These are phyloP conservation scores for Sebastes melanostomus DNA, from an alignment of 2,797 vertebrate species.

Conservation along the genomic window DNA sequence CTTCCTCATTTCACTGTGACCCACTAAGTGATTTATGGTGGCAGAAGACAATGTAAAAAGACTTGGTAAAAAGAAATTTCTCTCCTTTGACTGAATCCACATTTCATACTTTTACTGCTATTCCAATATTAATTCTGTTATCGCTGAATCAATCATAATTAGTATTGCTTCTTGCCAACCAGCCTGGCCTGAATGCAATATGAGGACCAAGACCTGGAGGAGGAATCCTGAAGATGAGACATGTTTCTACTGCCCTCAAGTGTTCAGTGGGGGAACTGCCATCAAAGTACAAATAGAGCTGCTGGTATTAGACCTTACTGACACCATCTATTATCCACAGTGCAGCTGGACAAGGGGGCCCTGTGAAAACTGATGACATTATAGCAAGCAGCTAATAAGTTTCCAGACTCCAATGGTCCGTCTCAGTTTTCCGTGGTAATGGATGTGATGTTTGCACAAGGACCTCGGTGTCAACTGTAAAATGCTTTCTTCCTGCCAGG, in stretches of 20 bases:
- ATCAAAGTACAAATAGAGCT: background rate
- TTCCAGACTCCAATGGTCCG: slow-evolving; percentile 26
- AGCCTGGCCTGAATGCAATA: slow-evolving; percentile 55
- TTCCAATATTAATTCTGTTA: slow-evolving; percentile 80
- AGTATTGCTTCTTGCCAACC: slow-evolving; percentile 56
- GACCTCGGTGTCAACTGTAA: slow-evolving; percentile 39
- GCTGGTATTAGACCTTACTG: background rate
- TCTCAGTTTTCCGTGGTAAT: slow-evolving; percentile 16
- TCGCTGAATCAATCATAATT: slow-evolving; percentile 81
- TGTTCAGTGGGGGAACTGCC: slow-evolving; percentile 37
- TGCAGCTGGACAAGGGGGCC: background rate
- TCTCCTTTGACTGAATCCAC: slow-evolving; percentile 49
- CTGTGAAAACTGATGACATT: slow-evolving; percentile 32
- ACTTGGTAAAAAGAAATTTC: slow-evolving; percentile 29
- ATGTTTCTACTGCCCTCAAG: slow-evolving; percentile 74
- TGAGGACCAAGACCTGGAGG: slow-evolving; percentile 13
- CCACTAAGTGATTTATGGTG: slow-evolving; percentile 45
- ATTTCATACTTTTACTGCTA: slow-evolving; percentile 61
- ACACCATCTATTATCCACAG: slow-evolving; percentile 20
- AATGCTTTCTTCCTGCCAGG: slow-evolving; percentile 37
- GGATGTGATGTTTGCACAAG: slow-evolving; percentile 40
- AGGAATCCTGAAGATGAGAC: background rate
- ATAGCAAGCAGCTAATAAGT: slow-evolving; percentile 33
- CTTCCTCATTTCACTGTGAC: slow-evolving; percentile 37
- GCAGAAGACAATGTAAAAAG: slow-evolving; percentile 31